Percentiles rank a stretch among this genome's conserved stretches.
Conservation (phyloP, 2,113 vertebrate species). For the Lota lota region DNA sequence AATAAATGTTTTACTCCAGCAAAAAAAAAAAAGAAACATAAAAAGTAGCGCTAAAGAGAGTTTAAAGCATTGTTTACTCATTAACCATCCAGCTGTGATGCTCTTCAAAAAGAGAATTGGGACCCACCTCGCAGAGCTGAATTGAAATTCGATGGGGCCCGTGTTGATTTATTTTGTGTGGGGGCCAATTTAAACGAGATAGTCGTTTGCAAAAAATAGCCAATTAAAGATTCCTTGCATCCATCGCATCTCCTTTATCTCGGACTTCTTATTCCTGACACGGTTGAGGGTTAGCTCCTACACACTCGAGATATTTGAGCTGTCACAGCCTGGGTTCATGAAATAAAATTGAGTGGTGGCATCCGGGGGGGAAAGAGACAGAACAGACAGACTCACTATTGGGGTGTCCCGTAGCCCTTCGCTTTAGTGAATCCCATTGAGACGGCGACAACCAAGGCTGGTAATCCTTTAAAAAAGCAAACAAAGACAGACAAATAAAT, state of each 20-base stretch:
- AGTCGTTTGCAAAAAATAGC: background rate
- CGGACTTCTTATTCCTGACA: no score
- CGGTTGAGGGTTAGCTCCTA: no score
- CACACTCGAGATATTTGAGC: no score
- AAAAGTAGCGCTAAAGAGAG: constrained; percentile 62
- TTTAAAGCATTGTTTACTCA: constrained; percentile 71
- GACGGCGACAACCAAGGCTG: constrained; percentile 95
- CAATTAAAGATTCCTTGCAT: no score
- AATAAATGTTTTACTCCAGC: no score
- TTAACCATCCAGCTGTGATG: constrained; percentile 61
- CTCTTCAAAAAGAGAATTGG: constrained; percentile 61
- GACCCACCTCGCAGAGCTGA: constrained; percentile 58
- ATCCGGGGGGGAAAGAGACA: constrained; percentile 14
- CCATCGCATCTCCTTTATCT: no score
- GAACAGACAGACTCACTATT: constrained; percentile 84
- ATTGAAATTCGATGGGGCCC: constrained; percentile 40
- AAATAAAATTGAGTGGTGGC: no score
- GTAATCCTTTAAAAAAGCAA: constrained; percentile 83
- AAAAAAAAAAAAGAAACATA: background rate
- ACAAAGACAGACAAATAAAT: no score
- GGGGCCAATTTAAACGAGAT: background rate
- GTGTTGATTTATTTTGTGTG: background rate
- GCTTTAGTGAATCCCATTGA: constrained; percentile 99
- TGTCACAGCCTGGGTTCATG: no score
- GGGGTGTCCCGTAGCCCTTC: constrained; percentile 95